Evolutionary conservation across 37 sponge, comb jelly and placozoan species (phyloP), one percentile per base, ranked within the genome.

Genomic region (Bolinopsis microptera): DNA sequence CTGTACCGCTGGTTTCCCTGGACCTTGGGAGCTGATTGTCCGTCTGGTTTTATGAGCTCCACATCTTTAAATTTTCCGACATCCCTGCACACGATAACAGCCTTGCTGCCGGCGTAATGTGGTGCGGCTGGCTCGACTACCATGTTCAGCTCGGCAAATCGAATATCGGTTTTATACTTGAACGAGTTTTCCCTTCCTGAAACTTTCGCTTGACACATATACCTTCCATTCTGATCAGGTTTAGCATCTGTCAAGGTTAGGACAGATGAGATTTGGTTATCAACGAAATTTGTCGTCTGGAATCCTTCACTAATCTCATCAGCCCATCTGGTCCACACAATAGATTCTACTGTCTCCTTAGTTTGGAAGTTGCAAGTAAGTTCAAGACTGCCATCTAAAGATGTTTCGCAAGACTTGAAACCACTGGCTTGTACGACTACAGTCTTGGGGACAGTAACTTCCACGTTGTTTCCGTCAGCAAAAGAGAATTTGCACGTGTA

Each of bases 401-500:
- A 77, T 32, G 80, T 77, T 1, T 77, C 3, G 80, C 80, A 77
- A 32, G 33, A 16, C 36, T 77, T 35, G 18, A 77, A 16, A 3
- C 80, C 80, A 0, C 3, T 32, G 3, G 35, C 32, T 18, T 35
- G 9, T 34, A 77, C 35, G 5, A 77, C 32, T 32, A 35, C 21
- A 9, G 32, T 32, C 32, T 77, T 77, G 1, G 80, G 80, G 8
- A 32, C 0, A 16, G 33, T 36, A 5, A 32, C 80, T 16, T 32
- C 32, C 0, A 32, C 80, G 33, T 32, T 77, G 34, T 35, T 36
- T 0, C 80, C 80, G 13, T 27, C 22, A 1, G 27, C 34, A 34
- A 77, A 77, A 36, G 27, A 34, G 37, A 77, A 77, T 18, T 77
- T 77, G 33, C 80, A 77, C 33, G 21, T 77, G 18, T 35, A 77